phyloP scores from a whole-genome alignment of 2,113 vertebrate species.

The Castor canadensis region DNA sequence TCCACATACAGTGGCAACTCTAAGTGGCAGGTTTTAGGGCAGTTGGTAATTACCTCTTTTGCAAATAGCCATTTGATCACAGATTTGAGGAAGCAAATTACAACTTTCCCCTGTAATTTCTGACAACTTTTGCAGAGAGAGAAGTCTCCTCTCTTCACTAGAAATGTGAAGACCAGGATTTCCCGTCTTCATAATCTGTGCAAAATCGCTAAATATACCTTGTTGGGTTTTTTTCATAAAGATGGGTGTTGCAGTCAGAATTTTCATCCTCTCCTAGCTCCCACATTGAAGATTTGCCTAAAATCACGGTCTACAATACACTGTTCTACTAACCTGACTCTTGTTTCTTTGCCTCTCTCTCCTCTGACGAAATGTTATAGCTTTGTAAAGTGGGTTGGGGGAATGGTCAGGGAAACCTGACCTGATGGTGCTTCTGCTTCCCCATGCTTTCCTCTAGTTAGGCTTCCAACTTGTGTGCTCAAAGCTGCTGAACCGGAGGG shows the following conservation, averaged over 20 bases:
- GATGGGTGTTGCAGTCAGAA: rapidly evolving
- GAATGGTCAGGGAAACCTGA: rapidly evolving
- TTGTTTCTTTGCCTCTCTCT: not conserved
- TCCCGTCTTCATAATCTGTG: not conserved
- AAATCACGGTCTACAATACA: not conserved
- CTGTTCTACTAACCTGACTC: not conserved
- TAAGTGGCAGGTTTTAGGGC: not conserved
- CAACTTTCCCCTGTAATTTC: not conserved
- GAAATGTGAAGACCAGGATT: not conserved
- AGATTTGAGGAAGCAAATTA: not conserved
- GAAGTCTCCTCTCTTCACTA: not conserved
- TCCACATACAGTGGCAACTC: too few relatives aligned
- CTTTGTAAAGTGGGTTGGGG: not conserved
- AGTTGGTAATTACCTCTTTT: rapidly evolving
- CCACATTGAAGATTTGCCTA: not conserved
- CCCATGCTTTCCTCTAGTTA: not conserved
- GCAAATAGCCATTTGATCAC: not conserved
- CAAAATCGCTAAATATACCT: not conserved
- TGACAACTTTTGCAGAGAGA: not conserved
- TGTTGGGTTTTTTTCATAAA: not conserved
- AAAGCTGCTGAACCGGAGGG: not conserved
- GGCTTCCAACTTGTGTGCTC: not conserved
- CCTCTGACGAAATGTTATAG: not conserved
- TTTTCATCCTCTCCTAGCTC: not conserved
- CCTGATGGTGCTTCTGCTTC: rapidly evolving